phyloP scores from a whole-genome alignment of 2,888 invertebrate species.

The Himalopsyche anomala region DNA sequence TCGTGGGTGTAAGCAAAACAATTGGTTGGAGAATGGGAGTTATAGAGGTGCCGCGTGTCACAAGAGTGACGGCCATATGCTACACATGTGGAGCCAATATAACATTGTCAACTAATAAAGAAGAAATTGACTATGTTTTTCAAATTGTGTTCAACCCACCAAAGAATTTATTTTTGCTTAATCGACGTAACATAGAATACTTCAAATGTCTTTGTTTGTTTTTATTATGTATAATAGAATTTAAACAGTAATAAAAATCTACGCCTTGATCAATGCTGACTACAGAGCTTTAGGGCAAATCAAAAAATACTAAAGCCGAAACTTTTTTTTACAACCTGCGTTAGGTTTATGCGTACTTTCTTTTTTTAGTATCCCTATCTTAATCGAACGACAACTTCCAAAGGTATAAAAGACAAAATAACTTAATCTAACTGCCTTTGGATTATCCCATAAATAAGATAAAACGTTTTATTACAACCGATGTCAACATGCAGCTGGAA shows the following conservation, averaged over 20 bases:
- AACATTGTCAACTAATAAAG: too few species aligned
- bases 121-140: too few species aligned
- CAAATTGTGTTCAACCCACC: too few species aligned
- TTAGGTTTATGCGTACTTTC: conserved; percentile 8
- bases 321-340: conserved; percentile 7
- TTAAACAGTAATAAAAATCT: background rate
- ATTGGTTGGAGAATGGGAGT: too few species aligned
- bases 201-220: too few species aligned
- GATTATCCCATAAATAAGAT: conserved; percentile 13
- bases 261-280: background rate
- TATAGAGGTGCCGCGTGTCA: too few species aligned
- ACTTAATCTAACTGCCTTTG: conserved; percentile 26
- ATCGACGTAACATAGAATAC: too few species aligned
- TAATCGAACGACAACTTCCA: conserved; percentile 9
- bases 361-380: conserved; percentile 5
- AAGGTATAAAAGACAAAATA: conserved; percentile 16
- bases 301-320: conserved; percentile 10
- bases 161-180: too few species aligned
- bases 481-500: conserved; percentile 1
- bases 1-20: too few species aligned
- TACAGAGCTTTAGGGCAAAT: conserved; percentile 7
- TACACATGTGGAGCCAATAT: too few species aligned
- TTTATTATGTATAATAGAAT: background rate
- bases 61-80: too few species aligned
- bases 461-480: conserved; percentile 29